Percentiles rank a stretch among this genome's conserved stretches.
phyloP scores from a whole-genome alignment of 2,888 invertebrate species.

The Mimas tiliae region DNA sequence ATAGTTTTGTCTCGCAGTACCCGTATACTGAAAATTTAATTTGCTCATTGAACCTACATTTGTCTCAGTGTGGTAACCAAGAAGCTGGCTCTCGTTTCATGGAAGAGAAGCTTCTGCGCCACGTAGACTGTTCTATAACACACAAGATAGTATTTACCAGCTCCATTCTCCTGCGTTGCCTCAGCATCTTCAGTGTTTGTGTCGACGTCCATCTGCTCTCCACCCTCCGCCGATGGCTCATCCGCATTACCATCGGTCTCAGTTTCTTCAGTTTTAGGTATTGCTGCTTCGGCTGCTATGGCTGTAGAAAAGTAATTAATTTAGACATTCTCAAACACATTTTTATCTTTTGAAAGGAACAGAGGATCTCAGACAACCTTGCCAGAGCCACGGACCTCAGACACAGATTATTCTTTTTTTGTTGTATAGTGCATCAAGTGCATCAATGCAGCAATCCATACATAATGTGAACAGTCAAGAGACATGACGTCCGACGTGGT shows the following conservation, averaged over 20 bases:
- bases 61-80: no score
- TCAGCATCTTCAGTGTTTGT: constrained; percentile 48
- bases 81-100: no score
- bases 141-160: constrained; percentile 29
- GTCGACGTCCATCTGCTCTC: constrained; percentile 46
- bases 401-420: no score
- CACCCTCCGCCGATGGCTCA: constrained; percentile 42
- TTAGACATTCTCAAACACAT: background rate
- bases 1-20: no score
- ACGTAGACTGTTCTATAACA: background rate
- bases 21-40: background rate
- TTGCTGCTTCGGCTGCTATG: constrained; percentile 50
- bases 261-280: constrained; percentile 56
- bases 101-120: no score
- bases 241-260: constrained; percentile 45
- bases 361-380: background rate
- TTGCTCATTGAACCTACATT: background rate
- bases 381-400: no score
- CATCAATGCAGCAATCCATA: no score
- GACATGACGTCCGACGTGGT: no score
- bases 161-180: constrained; percentile 64
- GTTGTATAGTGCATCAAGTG: no score
- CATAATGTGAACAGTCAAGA: no score
- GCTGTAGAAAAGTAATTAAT: constrained; percentile 36
- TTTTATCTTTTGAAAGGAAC: background rate